Evolutionary conservation across 2,797 vertebrate genomes (phyloP).

Genomic region (Arnoldichthys spilopterus): DNA sequence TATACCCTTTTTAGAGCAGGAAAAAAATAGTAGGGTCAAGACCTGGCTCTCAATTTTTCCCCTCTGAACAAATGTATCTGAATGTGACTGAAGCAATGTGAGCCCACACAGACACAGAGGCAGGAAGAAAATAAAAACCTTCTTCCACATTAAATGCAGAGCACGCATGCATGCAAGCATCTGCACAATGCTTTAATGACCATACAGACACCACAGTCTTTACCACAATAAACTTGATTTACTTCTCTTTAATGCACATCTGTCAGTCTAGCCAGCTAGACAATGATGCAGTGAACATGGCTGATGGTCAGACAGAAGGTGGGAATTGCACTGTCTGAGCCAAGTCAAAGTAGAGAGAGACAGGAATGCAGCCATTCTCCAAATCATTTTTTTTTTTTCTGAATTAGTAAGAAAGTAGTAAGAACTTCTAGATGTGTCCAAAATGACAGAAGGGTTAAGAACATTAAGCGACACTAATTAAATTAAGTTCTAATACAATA

Average conservation of each 20-base stretch:
- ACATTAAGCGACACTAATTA: no score
- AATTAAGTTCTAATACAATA: no score
- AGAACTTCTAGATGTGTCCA: no score
- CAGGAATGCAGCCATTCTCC: background rate
- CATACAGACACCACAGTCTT: background rate
- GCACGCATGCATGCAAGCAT: background rate
- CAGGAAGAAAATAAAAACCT: constrained; percentile 14
- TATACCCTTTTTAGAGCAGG: constrained; percentile 1
- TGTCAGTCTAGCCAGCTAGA: constrained; percentile 32
- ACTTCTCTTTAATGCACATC: constrained; percentile 48
- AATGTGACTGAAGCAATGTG: background rate
- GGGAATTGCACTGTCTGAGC: background rate
- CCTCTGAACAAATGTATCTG: no score
- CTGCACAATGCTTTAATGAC: constrained; percentile 7
- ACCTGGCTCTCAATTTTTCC: constrained; percentile 22
- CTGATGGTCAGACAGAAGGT: constrained; percentile 14
- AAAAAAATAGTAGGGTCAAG: constrained; percentile 37
- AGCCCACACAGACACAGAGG: background rate
- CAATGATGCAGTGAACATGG: constrained; percentile 18
- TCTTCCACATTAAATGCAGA: constrained; percentile 20
- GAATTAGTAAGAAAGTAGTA: no score
- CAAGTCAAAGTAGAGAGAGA: background rate
- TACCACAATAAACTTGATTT: constrained; percentile 34
- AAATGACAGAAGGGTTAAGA: no score
- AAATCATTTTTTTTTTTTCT: no score